These are phyloP conservation scores for Psilanteris sp. DNA, from an alignment of 1,140 invertebrate genomes.

Conservation along the genomic window DNA sequence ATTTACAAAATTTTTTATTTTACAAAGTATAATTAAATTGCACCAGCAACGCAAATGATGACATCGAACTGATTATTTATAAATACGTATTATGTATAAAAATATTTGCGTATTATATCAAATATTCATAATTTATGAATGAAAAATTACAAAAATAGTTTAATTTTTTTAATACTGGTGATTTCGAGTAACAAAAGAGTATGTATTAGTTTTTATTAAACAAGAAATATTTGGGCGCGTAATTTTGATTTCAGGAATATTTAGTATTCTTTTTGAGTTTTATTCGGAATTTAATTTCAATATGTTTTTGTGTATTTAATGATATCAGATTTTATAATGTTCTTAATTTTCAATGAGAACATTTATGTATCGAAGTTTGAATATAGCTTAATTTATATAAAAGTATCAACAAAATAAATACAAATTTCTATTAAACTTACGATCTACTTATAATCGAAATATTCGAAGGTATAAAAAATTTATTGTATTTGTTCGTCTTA, in stretches of 20 bases:
- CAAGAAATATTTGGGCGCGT: too few species aligned
- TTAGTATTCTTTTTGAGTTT: too few species aligned
- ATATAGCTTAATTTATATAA: too few species aligned
- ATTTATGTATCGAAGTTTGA: too few species aligned
- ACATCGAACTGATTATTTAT: constrained; percentile 29
- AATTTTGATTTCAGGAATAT: too few species aligned
- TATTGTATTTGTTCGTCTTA: background rate
- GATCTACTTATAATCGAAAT: background rate
- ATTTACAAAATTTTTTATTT: constrained; percentile 50
- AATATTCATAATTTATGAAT: constrained; percentile 1
- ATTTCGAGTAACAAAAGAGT: background rate
- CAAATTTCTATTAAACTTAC: constrained; percentile 9
- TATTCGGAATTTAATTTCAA: too few species aligned
- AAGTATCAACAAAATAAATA: constrained; percentile 8
- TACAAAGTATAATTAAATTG: constrained; percentile 46
- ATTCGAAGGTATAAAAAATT: background rate
- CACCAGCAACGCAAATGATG: constrained; percentile 30
- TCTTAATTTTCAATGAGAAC: too few species aligned
- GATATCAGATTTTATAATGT: too few species aligned
- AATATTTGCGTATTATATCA: constrained; percentile 6
- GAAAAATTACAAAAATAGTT: constrained; percentile 11
- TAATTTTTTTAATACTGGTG: constrained; percentile 19
- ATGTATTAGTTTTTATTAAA: constrained; percentile 1
- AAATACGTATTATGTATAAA: constrained; percentile 25
- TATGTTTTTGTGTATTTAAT: too few species aligned